These are phyloP conservation scores for Phlogophora meticulosa DNA, from an alignment of 2,888 invertebrate genomes.

Conservation along the genomic window DNA sequence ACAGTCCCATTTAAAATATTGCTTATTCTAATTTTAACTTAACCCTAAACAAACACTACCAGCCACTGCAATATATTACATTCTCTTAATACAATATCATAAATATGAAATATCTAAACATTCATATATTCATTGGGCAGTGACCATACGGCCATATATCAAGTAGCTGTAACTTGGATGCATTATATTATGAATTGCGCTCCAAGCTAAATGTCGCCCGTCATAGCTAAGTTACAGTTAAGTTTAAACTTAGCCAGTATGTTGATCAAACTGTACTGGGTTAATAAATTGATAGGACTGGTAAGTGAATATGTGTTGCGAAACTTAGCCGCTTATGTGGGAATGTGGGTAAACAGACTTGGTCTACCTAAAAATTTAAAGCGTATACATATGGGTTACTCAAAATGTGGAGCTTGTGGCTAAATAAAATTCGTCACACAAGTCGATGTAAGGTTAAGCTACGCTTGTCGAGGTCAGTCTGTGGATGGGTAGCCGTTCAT, in stretches of 20 bases:
- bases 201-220: constrained; percentile 43
- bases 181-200: constrained; percentile 56
- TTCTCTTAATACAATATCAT: constrained; percentile 40
- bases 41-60: not conserved
- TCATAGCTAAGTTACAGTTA: constrained; percentile 51
- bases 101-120: constrained; percentile 57
- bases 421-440: too few relatives aligned
- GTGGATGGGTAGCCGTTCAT: too few relatives aligned
- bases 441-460: too few relatives aligned
- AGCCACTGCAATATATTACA: constrained; percentile 15
- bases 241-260: constrained; percentile 55
- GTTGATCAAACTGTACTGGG: constrained; percentile 59
- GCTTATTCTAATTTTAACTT: not conserved
- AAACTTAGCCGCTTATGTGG: constrained; percentile 41
- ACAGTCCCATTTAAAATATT: too few relatives aligned
- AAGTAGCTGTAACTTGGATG: constrained; percentile 47
- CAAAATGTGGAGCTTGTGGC: too few relatives aligned
- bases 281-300: constrained; percentile 60
- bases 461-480: too few relatives aligned
- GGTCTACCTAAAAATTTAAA: not conserved
- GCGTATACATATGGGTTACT: too few relatives aligned
- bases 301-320: constrained; percentile 45
- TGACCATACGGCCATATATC: constrained; percentile 50
- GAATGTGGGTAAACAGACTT: constrained; percentile 18
- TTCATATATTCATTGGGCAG: constrained; percentile 63